Evolutionary conservation across 2,888 invertebrate species (phyloP).

Genomic region (Dioctria linearis): DNA sequence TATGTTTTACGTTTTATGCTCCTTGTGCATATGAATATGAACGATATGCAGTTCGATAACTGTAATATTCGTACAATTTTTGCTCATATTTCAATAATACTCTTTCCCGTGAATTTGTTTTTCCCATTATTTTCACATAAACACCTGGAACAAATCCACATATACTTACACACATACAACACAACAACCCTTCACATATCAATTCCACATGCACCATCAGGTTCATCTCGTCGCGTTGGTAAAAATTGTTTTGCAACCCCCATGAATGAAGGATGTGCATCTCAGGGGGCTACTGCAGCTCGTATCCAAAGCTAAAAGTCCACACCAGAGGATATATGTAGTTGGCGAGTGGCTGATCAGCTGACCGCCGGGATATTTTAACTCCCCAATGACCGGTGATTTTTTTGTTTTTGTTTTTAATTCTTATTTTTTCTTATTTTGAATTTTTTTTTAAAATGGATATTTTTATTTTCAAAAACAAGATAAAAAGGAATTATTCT

Average conservation of each 20-base stretch:
- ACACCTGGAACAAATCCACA: not conserved
- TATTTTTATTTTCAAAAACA: slow-evolving; percentile 47
- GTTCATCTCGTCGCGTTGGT: not conserved
- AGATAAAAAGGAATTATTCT: slow-evolving; percentile 57
- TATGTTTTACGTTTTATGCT: no score
- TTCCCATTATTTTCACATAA: slow-evolving; percentile 33
- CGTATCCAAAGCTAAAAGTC: not conserved
- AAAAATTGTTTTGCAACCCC: not conserved
- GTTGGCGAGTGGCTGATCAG: slow-evolving; percentile 35
- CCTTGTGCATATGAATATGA: no score
- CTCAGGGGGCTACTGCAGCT: not conserved
- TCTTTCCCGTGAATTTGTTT: slow-evolving; percentile 33
- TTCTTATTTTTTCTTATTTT: slow-evolving; percentile 41
- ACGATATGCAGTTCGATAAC: not conserved
- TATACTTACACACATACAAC: slow-evolving; percentile 1
- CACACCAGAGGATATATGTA: not conserved
- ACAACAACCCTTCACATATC: no score
- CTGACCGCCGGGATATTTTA: not conserved
- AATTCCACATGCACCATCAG: not conserved
- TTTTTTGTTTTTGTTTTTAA: slow-evolving; percentile 34
- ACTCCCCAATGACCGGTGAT: slow-evolving; percentile 6
- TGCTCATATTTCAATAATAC: slow-evolving; percentile 4
- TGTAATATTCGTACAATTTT: not conserved
- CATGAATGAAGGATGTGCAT: slow-evolving; percentile 7
- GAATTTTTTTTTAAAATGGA: slow-evolving; percentile 39